These are phyloP conservation scores for Araneus ventricosus DNA, from an alignment of 1,140 invertebrate species.

Conservation along the genomic window DNA sequence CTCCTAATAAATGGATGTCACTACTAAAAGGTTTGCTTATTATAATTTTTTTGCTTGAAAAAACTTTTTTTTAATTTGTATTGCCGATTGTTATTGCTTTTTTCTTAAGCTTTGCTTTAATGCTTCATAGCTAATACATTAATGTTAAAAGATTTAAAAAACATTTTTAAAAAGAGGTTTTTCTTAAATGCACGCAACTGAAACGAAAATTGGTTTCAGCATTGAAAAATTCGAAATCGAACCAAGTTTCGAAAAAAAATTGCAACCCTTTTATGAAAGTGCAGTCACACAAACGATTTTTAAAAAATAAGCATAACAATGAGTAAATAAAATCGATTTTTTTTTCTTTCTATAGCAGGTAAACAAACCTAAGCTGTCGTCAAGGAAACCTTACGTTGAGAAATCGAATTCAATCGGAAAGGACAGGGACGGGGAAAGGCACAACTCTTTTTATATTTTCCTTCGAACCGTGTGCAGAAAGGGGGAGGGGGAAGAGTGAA, in stretches of 20 bases:
- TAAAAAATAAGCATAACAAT: not conserved
- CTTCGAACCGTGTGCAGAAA: not conserved
- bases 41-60: too few relatives aligned
- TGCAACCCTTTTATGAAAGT: too few relatives aligned
- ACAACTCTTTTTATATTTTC: not conserved
- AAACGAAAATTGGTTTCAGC: too few relatives aligned
- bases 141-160: too few relatives aligned
- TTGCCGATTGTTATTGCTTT: too few relatives aligned
- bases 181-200: accelerated
- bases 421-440: not conserved
- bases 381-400: not conserved
- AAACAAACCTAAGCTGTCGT: conserved; percentile 9
- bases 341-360: conserved; percentile 5
- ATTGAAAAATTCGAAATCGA: not conserved
- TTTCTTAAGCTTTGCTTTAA: too few relatives aligned
- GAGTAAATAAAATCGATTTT: not conserved
- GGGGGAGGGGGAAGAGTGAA: not conserved
- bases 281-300: not conserved
- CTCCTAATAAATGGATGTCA: too few relatives aligned
- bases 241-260: not conserved
- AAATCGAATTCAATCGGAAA: not conserved
- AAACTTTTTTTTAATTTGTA: too few relatives aligned
- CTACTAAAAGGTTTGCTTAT: too few relatives aligned
- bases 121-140: too few relatives aligned
- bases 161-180: too few relatives aligned